Evolutionary conservation across 2,888 invertebrate genomes (phyloP).

Genomic region (Bombylius major): DNA sequence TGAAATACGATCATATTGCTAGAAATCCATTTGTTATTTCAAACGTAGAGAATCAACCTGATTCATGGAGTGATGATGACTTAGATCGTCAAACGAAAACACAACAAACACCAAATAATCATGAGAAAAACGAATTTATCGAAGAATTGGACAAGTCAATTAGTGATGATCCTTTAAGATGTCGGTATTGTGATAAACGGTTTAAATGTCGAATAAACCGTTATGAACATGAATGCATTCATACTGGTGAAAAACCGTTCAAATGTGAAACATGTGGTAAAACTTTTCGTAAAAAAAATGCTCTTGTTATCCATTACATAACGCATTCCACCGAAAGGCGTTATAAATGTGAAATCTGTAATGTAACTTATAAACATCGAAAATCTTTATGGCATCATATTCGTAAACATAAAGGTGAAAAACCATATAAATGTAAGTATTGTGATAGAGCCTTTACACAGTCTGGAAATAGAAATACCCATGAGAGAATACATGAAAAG

Average conservation of each 20-base stretch:
- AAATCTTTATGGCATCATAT: too few species aligned
- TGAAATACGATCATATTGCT: too few species aligned
- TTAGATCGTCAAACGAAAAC: too few species aligned
- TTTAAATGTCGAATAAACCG: neutral
- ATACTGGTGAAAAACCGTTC: neutral
- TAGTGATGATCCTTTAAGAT: neutral
- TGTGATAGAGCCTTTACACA: neutral
- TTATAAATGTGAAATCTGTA: neutral
- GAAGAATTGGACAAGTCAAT: too few species aligned
- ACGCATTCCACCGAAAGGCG: neutral
- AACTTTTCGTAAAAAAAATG: neutral
- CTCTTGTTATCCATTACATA: accelerated
- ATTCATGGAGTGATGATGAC: too few species aligned
- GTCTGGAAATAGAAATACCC: neutral
- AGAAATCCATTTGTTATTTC: too few species aligned
- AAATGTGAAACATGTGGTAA: neutral
- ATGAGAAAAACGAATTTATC: too few species aligned
- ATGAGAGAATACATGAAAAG: neutral
- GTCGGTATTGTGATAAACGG: neutral
- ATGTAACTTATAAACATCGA: too few species aligned
- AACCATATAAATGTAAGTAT: neutral
- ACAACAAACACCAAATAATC: too few species aligned
- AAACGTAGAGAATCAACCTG: too few species aligned
- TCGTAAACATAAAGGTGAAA: neutral
- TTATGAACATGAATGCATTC: neutral